Percentiles rank a stretch among this genome's conserved stretches.
Evolutionary conservation across 2,797 vertebrate species (phyloP).

Genomic region (Trichosurus vulpecula): DNA sequence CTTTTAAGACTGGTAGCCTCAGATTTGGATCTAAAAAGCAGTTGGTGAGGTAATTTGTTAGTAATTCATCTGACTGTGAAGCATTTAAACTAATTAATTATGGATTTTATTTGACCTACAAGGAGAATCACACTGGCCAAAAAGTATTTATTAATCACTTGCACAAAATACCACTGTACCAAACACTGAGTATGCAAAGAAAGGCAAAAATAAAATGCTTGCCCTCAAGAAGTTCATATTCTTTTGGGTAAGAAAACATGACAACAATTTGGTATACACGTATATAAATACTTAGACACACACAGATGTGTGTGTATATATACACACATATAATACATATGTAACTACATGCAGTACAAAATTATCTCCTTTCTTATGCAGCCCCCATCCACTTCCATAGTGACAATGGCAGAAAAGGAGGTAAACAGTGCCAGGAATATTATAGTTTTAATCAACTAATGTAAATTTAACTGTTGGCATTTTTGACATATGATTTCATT

Average conservation of each 20-base stretch:
- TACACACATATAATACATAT: fast-evolving
- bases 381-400: neutral
- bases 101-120: neutral
- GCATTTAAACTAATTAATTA: neutral
- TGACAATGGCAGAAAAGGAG: neutral
- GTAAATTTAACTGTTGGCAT: neutral
- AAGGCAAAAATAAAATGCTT: neutral
- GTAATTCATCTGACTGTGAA: neutral
- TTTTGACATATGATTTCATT: neutral
- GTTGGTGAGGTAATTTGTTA: neutral
- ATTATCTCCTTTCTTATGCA: neutral
- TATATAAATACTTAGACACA: neutral
- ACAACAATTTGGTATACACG: neutral
- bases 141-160: neutral
- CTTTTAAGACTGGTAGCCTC: too few relatives aligned
- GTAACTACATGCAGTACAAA: neutral
- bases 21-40: neutral
- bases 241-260: neutral
- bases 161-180: neutral
- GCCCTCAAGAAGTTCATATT: neutral
- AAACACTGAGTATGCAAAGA: neutral
- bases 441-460: neutral
- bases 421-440: neutral
- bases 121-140: neutral
- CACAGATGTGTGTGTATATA: neutral